Percentiles rank a stretch among this genome's conserved stretches.
Evolutionary conservation across 2,113 vertebrate species (phyloP).

Genomic region (Nothobranchius kuhntae): DNA sequence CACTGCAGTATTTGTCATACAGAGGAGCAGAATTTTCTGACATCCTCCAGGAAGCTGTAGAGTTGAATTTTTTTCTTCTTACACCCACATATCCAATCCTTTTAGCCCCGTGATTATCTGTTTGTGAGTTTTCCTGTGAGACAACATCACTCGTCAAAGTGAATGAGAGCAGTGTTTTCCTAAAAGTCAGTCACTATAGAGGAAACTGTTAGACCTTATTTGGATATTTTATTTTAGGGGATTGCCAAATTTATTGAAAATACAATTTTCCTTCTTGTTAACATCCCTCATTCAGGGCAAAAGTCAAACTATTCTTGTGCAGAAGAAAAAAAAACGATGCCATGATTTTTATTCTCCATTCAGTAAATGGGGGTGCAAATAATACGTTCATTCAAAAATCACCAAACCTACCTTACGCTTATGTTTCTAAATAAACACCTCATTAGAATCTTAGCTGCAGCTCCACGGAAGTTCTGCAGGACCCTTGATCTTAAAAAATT

Average conservation of each 20-base stretch:
- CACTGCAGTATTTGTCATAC: conserved; percentile 58
- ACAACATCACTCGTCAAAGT: conserved; percentile 36
- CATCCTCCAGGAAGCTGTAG: conserved; percentile 54
- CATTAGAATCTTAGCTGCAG: background rate
- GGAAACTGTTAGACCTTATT: conserved; percentile 18
- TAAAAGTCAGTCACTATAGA: conserved; percentile 18
- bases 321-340: too few species aligned
- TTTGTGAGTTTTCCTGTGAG: conserved; percentile 46
- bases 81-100: conserved; percentile 38
- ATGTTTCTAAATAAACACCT: conserved; percentile 19
- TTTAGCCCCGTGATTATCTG: conserved; percentile 43
- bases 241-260: too few species aligned
- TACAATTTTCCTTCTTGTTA: too few species aligned
- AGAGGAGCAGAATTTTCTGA: conserved; percentile 56
- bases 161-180: conserved; percentile 33
- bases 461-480: conserved; percentile 51
- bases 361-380: conserved; percentile 3
- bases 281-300: too few species aligned
- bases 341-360: too few species aligned
- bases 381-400: conserved; percentile 39
- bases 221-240: conserved; percentile 4
- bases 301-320: background rate
- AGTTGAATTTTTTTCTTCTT: conserved; percentile 37
- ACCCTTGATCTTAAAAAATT: conserved; percentile 28
- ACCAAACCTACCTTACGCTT: background rate